Evolutionary conservation across 2,888 invertebrate species (phyloP).

Genomic region (Eurytoma californica): DNA sequence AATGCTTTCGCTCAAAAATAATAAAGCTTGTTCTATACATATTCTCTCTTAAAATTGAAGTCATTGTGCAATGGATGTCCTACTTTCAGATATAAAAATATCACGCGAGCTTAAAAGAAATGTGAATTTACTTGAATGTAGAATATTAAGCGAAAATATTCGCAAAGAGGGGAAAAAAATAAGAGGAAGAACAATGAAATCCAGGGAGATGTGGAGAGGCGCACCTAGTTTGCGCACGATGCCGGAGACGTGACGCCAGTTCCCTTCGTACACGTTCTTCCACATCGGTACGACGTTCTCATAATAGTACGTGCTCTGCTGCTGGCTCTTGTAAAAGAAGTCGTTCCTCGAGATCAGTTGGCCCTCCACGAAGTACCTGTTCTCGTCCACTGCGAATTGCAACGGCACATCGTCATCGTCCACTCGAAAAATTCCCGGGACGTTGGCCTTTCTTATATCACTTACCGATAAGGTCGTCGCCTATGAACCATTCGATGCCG

Average conservation of each 20-base stretch:
- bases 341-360: slow-evolving; percentile 31
- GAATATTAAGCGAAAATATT: too few relatives aligned
- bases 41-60: too few relatives aligned
- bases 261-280: slow-evolving; percentile 11
- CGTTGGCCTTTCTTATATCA: neutral
- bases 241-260: slow-evolving; percentile 24
- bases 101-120: too few relatives aligned
- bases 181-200: too few relatives aligned
- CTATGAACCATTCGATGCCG: neutral
- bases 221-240: slow-evolving; percentile 20
- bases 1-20: too few relatives aligned
- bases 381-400: neutral
- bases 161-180: too few relatives aligned
- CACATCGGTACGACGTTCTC: slow-evolving; percentile 29
- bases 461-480: slow-evolving; percentile 4
- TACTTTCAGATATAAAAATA: too few relatives aligned
- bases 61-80: too few relatives aligned
- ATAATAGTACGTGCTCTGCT: slow-evolving; percentile 10
- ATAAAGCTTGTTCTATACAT: too few relatives aligned
- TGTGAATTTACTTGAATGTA: too few relatives aligned
- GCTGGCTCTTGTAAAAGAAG: slow-evolving; percentile 18
- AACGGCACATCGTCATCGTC: neutral
- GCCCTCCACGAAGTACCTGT: slow-evolving; percentile 13
- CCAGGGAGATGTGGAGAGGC: too few relatives aligned
- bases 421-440: neutral